Evolutionary conservation across 2,113 vertebrate genomes (phyloP).

Genomic region (Paradoxurus hermaphroditus): DNA sequence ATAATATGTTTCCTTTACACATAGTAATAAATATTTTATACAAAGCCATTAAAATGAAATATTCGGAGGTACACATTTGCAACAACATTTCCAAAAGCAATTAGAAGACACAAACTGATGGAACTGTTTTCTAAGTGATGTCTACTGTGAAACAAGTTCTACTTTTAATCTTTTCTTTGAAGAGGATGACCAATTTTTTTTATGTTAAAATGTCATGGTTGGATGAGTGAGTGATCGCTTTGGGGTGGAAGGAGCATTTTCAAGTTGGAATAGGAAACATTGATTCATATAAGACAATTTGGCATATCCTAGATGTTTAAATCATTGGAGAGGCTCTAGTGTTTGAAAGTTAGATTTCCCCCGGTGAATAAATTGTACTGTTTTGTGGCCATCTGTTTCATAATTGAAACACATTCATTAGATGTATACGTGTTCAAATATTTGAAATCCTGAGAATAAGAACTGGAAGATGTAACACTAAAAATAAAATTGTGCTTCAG

Average conservation of each 20-base stretch:
- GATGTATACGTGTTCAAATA: neutral
- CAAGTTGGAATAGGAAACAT: neutral
- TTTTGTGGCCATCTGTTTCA: neutral
- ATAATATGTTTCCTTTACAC: neutral
- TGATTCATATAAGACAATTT: neutral
- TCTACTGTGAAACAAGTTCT: neutral
- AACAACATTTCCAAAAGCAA: neutral
- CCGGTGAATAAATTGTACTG: neutral
- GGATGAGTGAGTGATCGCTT: neutral
- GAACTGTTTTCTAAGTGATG: neutral
- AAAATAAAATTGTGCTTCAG: neutral
- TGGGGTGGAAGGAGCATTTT: neutral
- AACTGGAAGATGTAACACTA: neutral
- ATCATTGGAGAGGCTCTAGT: neutral
- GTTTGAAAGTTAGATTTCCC: constrained; percentile 25
- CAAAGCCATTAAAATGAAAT: constrained; percentile 40
- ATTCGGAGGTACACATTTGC: neutral
- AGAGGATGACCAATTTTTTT: neutral
- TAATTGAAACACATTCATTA: neutral
- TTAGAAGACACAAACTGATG: neutral
- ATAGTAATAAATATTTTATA: constrained; percentile 59
- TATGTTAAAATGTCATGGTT: neutral
- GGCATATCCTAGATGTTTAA: neutral
- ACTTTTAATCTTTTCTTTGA: neutral
- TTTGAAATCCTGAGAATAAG: neutral